Base-by-base conservation (phyloP, 2,113 vertebrate species). In the Motacilla tschutschensis region DNA sequence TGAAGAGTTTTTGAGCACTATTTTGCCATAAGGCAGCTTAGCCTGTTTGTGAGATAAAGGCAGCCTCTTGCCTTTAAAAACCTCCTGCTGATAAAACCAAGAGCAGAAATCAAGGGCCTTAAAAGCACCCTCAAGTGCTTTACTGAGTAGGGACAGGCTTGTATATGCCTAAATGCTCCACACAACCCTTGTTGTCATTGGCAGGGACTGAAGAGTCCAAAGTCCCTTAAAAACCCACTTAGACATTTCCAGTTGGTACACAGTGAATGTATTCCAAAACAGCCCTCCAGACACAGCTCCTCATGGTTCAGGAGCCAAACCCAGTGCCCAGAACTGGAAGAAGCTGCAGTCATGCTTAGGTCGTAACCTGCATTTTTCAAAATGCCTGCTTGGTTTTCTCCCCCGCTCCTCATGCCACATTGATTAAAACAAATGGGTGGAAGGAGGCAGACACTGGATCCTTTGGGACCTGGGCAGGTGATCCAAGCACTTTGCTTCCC, bases 21-120 rank as follows among this genome's bases (percentile, higher is more conserved):
- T 48, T 87, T 85, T 78, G 53, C 57, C 58, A 53, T 35, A 33
- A 79, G 69, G 77, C 53, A 88, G 36, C 26, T 80, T 41, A 83
- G 48, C 14, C 25, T 1, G 1, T 75, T 67, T 64, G 25, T 57
- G 65, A 85, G 73, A 71, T 67, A 83, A 74, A 24, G 40, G 75
- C 31, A 80, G 28, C 18, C 48, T 85, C 31, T 20, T 83, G 62
- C 76, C 77, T 83, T 51, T 55, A 60, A 59, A 47, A 85, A 15
- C 10, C 28, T 83, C 60, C 43, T 28, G 53, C 64, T 71, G 64
- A 78, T 59, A 59, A 80, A 82, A 50, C 25, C 12, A 24, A 50
- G 26, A 89, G 51, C 31, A 66, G 72, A 82, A 90, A 76, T 58
- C 55, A 65, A 79, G 47, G 43, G 59, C 21, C 24, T 85, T 70